Percentiles rank a stretch among this genome's conserved stretches.
phyloP scores from a whole-genome alignment of 2,888 invertebrate species.

The Epinotia nisella region DNA sequence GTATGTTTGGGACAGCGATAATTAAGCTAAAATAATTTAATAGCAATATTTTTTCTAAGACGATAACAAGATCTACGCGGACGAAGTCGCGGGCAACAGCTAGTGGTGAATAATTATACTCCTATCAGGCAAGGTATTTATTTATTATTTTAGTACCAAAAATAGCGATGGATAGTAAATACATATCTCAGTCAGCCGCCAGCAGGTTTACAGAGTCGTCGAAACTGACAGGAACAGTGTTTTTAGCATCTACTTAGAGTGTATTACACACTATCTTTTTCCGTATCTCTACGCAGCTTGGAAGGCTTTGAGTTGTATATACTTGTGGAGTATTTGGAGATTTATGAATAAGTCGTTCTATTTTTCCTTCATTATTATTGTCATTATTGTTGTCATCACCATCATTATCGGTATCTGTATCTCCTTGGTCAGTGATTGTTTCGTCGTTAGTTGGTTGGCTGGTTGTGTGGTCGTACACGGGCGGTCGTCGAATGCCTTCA shows the following conservation, averaged over 20 bases:
- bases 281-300: slow-evolving; percentile 18
- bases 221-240: neutral
- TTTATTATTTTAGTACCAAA: neutral
- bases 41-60: no score
- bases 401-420: neutral
- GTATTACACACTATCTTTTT: slow-evolving; percentile 9
- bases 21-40: no score
- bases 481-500: slow-evolving; percentile 24
- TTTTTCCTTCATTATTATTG: neutral
- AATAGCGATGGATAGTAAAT: neutral
- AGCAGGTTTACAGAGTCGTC: neutral
- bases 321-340: neutral
- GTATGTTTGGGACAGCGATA: no score
- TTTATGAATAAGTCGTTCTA: neutral
- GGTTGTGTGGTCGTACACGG: neutral
- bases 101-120: neutral
- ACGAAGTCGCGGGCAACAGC: no score
- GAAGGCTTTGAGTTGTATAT: slow-evolving; percentile 1
- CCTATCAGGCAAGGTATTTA: neutral
- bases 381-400: neutral
- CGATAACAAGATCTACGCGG: no score
- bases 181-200: neutral
- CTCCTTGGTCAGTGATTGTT: neutral
- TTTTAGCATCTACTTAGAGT: slow-evolving; percentile 1
- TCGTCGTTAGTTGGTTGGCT: neutral